Conservation (phyloP, 2,888 invertebrate genomes). For the Calameuta idolon region DNA sequence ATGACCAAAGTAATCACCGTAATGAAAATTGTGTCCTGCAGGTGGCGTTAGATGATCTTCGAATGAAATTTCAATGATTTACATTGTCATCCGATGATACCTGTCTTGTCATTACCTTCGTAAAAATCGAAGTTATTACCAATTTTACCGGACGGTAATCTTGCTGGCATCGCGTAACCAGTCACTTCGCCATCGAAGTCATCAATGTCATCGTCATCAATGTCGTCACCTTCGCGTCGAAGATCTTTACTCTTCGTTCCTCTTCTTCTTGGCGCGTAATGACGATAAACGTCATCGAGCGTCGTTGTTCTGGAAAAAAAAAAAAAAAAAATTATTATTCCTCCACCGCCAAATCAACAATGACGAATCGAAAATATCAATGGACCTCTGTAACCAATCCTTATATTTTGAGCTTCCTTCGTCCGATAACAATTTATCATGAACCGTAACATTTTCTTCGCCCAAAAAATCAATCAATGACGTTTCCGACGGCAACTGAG, state of each 20-base stretch:
- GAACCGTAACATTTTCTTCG: slow-evolving; percentile 61
- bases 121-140: slow-evolving; percentile 35
- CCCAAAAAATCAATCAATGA: slow-evolving; percentile 44
- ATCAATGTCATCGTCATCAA: slow-evolving; percentile 61
- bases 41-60: slow-evolving; percentile 47
- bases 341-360: not conserved
- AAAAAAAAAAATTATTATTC: not conserved
- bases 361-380: slow-evolving; percentile 2
- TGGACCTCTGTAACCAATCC: slow-evolving; percentile 80
- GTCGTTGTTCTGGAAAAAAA: slow-evolving; percentile 73
- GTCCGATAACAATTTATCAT: slow-evolving; percentile 73
- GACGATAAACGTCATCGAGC: slow-evolving; percentile 77
- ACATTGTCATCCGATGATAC: slow-evolving; percentile 5
- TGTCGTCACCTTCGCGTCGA: slow-evolving; percentile 58
- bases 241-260: slow-evolving; percentile 54
- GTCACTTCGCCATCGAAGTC: slow-evolving; percentile 75
- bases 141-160: slow-evolving; percentile 54
- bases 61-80: slow-evolving; percentile 7
- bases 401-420: slow-evolving; percentile 80
- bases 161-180: slow-evolving; percentile 67
- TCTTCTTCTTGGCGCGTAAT: slow-evolving; percentile 68
- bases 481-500: slow-evolving; percentile 62
- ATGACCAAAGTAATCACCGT: slow-evolving; percentile 23
- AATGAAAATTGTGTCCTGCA: slow-evolving; percentile 50
- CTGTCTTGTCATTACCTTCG: slow-evolving; percentile 30